Base-by-base conservation (phyloP, 2,113 vertebrate species). In the Anoplopoma fimbria region DNA sequence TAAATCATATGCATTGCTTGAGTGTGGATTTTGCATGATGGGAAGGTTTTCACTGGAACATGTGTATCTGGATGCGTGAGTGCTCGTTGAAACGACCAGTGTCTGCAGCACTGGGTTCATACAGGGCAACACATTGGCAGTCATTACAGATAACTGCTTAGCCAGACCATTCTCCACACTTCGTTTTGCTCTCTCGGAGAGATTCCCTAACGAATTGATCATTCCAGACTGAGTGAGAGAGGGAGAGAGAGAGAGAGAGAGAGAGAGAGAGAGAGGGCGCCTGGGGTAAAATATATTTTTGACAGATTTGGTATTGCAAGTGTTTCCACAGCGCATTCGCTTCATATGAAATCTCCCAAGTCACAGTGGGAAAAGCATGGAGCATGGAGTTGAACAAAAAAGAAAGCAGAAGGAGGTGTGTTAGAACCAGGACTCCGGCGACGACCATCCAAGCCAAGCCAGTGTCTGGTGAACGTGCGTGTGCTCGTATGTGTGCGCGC, bases 391-490 rank as follows among this genome's bases (percentile, higher is more conserved):
- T 55, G 74, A 40, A 83, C 58, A 77, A 62, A 31, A n/a, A n/a
- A 45, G 72, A 60, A 23, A 27, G 73, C 72, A 75, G 69, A 83
- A 87, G 70, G 92, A n/a, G 83, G 89, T 88, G 92, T 93, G 92
- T 88, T 89, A 71, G 42, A 78, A 88, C 72, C 90, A 89, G 90
- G 88, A 93, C 91, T 93, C 90, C 88, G 83, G 87, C 78, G 75
- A 89, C 91, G 84, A 90, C 69, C 88, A 82, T 60, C 77, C 90
- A 91, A n/a, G 86, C 75, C 88, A n/a, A 90, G 87, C 75, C 89
- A 91, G 78, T 93, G 91, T 93, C 87, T 93, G 89, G 85, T 89
- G 83, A 85, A 77, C 69, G 88, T 73, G 89, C 73, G 69, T 63
- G 81, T 65, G 82, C 57, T 64, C 21, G 71, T 27, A 72, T 5